A percentile compares a stretch with the other conserved stretches of the same genome.
Conservation (phyloP, 2,888 invertebrate species). For the Zele albiditarsus region DNA sequence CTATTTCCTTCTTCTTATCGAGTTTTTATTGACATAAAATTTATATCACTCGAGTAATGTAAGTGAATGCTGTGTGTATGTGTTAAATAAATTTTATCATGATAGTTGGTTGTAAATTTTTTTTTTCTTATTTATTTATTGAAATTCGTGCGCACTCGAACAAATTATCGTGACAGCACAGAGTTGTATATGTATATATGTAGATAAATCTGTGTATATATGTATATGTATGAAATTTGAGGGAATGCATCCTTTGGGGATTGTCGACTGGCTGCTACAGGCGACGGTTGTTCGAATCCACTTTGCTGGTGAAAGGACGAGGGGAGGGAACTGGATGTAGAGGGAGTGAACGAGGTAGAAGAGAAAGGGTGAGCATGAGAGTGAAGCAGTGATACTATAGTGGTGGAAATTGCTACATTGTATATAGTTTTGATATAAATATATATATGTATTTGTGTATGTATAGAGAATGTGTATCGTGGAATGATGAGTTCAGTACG, state of each 20-base stretch:
- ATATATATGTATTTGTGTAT: not conserved
- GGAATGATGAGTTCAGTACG: conserved; percentile 12
- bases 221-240: conserved; percentile 11
- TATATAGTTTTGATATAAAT: conserved; percentile 20
- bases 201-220: not conserved
- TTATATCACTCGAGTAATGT: not conserved
- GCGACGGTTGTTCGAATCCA: conserved; percentile 31
- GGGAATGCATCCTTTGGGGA: conserved; percentile 29
- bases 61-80: not conserved
- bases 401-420: conserved; percentile 22
- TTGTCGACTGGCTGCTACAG: conserved; percentile 16
- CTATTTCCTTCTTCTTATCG: not conserved
- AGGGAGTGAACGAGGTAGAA: not conserved
- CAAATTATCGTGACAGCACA: not conserved
- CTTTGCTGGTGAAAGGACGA: conserved; percentile 25
- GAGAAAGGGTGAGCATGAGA: not conserved
- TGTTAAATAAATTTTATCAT: not conserved
- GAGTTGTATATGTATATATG: not conserved
- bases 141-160: not conserved
- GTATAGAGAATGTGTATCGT: not conserved
- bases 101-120: not conserved
- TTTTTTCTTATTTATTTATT: not conserved
- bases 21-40: not conserved
- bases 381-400: not conserved
- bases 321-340: not conserved